A percentile compares a stretch with the other conserved stretches of the same genome.
Evolutionary conservation across 2,113 vertebrate genomes (phyloP).

Genomic region (Aegotheles bennettii): DNA sequence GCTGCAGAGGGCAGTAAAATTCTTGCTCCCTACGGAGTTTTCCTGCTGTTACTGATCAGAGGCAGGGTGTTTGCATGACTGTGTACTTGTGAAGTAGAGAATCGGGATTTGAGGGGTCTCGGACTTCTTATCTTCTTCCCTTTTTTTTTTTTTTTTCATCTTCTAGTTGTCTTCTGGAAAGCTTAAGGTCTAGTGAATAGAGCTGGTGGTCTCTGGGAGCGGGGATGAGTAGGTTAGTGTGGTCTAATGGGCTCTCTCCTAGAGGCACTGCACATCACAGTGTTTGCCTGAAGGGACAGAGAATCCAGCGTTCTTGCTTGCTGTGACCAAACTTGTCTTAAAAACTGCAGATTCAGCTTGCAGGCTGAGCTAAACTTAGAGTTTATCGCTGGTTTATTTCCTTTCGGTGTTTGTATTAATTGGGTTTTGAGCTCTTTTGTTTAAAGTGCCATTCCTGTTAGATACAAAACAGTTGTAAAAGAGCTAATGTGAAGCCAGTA

Average conservation of each 20-base stretch:
- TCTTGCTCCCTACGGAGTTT: slow-evolving; percentile 41
- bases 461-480: neutral
- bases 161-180: neutral
- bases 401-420: neutral
- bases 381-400: neutral
- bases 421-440: neutral
- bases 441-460: neutral
- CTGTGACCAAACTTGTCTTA: neutral
- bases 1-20: slow-evolving; percentile 70
- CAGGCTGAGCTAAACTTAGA: neutral
- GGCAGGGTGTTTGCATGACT: neutral
- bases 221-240: neutral
- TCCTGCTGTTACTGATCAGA: neutral
- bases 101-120: neutral
- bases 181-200: neutral
- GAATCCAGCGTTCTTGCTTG: neutral
- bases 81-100: neutral
- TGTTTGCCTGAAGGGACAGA: neutral
- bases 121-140: no score
- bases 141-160: no score
- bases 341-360: neutral
- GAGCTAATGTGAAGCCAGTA: neutral
- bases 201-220: neutral
- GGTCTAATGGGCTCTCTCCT: neutral
- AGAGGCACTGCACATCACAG: neutral